Base-by-base conservation (phyloP, 2,888 invertebrate genomes). In the Cosmorhoe ocellata region DNA sequence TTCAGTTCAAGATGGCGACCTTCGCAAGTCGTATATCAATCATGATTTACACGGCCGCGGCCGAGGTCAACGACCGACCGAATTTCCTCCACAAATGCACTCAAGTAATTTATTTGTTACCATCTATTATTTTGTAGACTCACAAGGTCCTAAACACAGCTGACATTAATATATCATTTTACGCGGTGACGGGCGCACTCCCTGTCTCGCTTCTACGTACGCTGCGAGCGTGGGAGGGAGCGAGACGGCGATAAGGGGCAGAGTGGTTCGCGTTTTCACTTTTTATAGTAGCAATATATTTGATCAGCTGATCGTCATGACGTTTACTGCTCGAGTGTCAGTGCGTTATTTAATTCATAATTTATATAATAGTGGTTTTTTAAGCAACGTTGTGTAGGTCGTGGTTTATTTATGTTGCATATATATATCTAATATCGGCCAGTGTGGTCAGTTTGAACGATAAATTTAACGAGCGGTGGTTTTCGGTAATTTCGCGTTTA, bases 141-240 rank as follows among this genome's bases (percentile, higher is more conserved):
- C 84, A 77, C 89, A 85, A 89, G 88, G 89, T 87, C 87, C 89
- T 89, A 89, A 89, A 88, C 86, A 85, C 89, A 88, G 89, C 89
- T 89, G 89, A 89, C 88, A 87, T 84, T 87, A 85, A 90, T 90
- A 89, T 89, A 89, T 90, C 89, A 90, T 89, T 89, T 89, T 85
- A 85, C 81, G 84, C 84, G 85, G 79, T 83, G 84, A 77, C 79
- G 73, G 76, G 73, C 69, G 68, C 63, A 63, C 53, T 67, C 55
- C 56, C 68, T 54, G 64, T 81, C 80, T 74, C 76, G 58, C 58
- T 85, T 76, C 38, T 56, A 48, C 69, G 26, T 44, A 38, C 39
- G 46, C 13, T 24, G 10, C 10, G 7, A 27, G 30, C 51, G 50
- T 43, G 53, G 28, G 76, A 39, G 51, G 24, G 79, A 86, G 52